phyloP scores from a whole-genome alignment of 2,797 vertebrate species.

The Sciurus vulgaris region DNA sequence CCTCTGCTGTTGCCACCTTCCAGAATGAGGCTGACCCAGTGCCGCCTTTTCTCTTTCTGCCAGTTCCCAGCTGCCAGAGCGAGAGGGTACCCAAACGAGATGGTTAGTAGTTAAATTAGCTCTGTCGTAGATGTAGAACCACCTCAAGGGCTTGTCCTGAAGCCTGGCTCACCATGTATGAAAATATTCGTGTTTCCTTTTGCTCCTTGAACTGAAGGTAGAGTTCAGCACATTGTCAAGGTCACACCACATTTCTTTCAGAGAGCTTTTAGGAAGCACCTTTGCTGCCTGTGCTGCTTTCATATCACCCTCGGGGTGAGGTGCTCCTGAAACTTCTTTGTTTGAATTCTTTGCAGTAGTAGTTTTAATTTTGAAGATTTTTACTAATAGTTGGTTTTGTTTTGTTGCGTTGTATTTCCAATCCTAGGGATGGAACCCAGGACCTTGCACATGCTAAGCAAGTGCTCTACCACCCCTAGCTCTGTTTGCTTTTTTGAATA shows the following conservation, averaged over 20 bases:
- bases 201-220: not conserved
- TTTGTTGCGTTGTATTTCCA: not conserved
- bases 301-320: too few relatives aligned
- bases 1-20: constrained; percentile 93
- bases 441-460: not conserved
- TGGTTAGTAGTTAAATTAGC: constrained; percentile 92
- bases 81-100: constrained; percentile 93
- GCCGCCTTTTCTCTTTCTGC: constrained; percentile 94
- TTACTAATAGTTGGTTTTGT: not conserved
- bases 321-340: not conserved
- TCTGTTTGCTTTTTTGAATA: not conserved
- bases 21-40: constrained; percentile 94
- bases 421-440: not conserved
- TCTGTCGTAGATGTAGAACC: constrained; percentile 84
- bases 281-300: not conserved
- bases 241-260: not conserved
- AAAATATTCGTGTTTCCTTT: not conserved
- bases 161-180: not conserved
- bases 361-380: constrained; percentile 29
- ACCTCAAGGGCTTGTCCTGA: constrained; percentile 7
- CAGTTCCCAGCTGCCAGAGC: constrained; percentile 91
- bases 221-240: not conserved
- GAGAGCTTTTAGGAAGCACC: not conserved
- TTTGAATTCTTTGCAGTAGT: not conserved
- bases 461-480: not conserved